A percentile compares a stretch with the other conserved stretches of the same genome.
Evolutionary conservation across 2,113 vertebrate genomes (phyloP).

Genomic region (Istiophorus platypterus): DNA sequence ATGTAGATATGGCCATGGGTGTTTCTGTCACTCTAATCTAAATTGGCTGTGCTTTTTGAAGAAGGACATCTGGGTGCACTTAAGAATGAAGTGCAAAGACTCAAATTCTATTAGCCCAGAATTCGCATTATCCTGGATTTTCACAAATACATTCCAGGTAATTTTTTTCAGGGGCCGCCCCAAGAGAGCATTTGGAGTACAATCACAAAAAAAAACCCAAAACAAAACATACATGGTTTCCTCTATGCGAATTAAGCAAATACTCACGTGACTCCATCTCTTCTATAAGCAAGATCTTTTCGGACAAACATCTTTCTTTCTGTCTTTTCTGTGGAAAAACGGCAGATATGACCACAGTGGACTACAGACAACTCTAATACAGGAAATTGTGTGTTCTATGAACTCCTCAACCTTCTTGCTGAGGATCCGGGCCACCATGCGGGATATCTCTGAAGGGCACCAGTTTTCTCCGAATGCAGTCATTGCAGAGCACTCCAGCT

Average conservation of each 20-base stretch:
- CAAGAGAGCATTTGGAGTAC: not conserved
- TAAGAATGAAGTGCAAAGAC: slow-evolving; percentile 11
- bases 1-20: slow-evolving; percentile 19
- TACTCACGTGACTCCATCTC: slow-evolving; percentile 96
- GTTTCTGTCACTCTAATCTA: slow-evolving; percentile 28
- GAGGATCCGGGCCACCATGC: slow-evolving; percentile 93
- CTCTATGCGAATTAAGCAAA: not conserved
- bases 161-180: not conserved
- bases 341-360: not conserved
- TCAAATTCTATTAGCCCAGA: not conserved
- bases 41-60: slow-evolving; percentile 39
- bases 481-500: slow-evolving; percentile 95
- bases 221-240: not conserved
- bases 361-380: not conserved
- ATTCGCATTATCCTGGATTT: not conserved
- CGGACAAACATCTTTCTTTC: slow-evolving; percentile 88
- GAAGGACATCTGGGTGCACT: slow-evolving; percentile 17
- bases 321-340: slow-evolving; percentile 86
- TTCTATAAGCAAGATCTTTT: slow-evolving; percentile 87
- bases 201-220: not conserved
- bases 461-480: slow-evolving; percentile 91
- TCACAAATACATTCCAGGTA: not conserved
- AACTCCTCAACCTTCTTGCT: slow-evolving; percentile 90
- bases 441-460: slow-evolving; percentile 92
- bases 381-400: not conserved